Percentiles rank a stretch among this genome's conserved stretches.
phyloP scores from a whole-genome alignment of 2,113 vertebrate species.

The Tapirus terrestris region DNA sequence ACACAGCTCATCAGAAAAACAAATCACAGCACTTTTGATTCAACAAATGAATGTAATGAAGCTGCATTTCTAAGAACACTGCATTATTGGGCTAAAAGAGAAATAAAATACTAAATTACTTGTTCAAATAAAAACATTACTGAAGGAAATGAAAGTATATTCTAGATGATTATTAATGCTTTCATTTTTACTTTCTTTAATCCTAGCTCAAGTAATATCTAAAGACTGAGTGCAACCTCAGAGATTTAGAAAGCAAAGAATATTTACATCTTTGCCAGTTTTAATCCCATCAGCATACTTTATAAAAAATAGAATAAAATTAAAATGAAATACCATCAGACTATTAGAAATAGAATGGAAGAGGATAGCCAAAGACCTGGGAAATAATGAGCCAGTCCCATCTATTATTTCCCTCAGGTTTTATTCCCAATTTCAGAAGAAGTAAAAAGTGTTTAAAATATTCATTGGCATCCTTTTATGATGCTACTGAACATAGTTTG shows the following conservation, averaged over 20 bases:
- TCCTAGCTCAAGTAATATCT: constrained; percentile 20
- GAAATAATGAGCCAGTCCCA: neutral
- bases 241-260: constrained; percentile 13
- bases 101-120: constrained; percentile 37
- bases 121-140: constrained; percentile 51
- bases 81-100: constrained; percentile 27
- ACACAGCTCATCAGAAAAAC: constrained; percentile 43
- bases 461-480: constrained; percentile 45
- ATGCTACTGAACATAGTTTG: constrained; percentile 49
- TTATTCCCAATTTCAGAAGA: constrained; percentile 31
- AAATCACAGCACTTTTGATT: constrained; percentile 55
- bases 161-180: constrained; percentile 56
- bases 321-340: neutral
- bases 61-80: constrained; percentile 45
- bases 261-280: constrained; percentile 1
- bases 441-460: constrained; percentile 55
- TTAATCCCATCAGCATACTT: constrained; percentile 37
- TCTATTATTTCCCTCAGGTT: neutral
- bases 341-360: neutral
- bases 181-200: constrained; percentile 68
- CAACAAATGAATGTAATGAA: constrained; percentile 52
- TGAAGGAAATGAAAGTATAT: constrained; percentile 46
- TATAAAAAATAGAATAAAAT: constrained; percentile 16
- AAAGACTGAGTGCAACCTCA: neutral
- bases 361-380: neutral